Evolutionary conservation across 2,888 invertebrate species (phyloP), one percentile per base, ranked within the genome.

Genomic region (Automeris io): DNA sequence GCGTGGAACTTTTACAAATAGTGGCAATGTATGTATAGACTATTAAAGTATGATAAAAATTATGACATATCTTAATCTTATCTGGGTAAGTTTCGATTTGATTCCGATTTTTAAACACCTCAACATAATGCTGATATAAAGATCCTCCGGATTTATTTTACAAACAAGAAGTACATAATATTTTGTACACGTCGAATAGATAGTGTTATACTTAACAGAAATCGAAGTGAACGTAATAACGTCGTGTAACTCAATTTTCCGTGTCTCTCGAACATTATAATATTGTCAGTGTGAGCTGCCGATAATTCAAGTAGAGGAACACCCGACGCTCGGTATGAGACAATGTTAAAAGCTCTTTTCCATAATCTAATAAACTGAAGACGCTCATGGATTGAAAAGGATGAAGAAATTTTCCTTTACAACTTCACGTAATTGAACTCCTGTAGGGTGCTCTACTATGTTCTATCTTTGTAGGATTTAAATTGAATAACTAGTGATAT

Each of bases 371-470:
- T 69, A 57, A 67, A 47, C 50, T 50, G 40, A 38, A 45, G 46
- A 42, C 50, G 39, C 51, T 43, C 13, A 18, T 35, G 37, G 45
- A 48, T 51, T 57, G 50, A 41, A 33, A 35, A 36, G 33, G 45
- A 40, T 37, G 35, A 32, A 29, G 42, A 36, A 36, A 37, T 29
- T 40, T 46, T 43, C 48, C 25, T 43, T 41, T 33, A 43, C 40
- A 16, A 16, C 16, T 26, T 11, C n/a, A 24, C 11, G 11, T 24
- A 5, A 25, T 26, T 16, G n/a, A 29, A n/a, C 95, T 94, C 61
- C 93, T 94, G 53, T 73, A 81, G 7, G 70, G 73, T 37, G 77
- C 71, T 55, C 48, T 64, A 18, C 61, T 52, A 46, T 69, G 73
- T 36, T 73, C 71, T 29, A 49, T 49, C 8, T 45, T 42, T 16